phyloP scores from a whole-genome alignment of 1,140 invertebrate genomes.

The Microplitis mediator region DNA sequence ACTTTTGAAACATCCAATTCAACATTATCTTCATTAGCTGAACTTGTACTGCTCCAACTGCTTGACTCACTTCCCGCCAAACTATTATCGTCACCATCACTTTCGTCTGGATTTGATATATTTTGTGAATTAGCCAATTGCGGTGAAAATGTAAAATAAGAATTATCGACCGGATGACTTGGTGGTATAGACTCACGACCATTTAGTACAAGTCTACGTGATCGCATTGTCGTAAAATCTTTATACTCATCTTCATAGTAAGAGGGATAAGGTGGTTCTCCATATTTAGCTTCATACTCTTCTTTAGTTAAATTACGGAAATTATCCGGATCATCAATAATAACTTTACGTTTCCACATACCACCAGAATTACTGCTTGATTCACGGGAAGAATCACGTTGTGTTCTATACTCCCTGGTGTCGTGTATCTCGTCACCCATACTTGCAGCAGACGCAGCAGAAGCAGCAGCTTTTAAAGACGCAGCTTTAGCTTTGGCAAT shows the following conservation, averaged over 20 bases:
- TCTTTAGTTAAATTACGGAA: constrained; percentile 58
- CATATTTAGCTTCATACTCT: constrained; percentile 57
- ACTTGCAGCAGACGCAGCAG: not conserved
- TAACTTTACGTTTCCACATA: constrained; percentile 32
- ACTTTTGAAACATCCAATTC: constrained; percentile 47
- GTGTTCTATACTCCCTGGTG: not conserved
- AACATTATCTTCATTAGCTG: constrained; percentile 34
- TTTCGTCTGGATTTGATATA: constrained; percentile 6
- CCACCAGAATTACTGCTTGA: not conserved
- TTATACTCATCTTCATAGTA: constrained; percentile 19
- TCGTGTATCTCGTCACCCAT: not conserved
- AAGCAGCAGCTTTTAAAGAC: constrained; percentile 14
- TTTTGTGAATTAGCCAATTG: not conserved
- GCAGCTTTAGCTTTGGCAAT: constrained; percentile 42
- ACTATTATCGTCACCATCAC: not conserved
- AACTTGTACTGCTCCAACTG: constrained; percentile 26
- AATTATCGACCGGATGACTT: not conserved
- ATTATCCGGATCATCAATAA: constrained; percentile 42
- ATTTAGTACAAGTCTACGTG: not conserved
- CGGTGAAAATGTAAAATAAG: not conserved
- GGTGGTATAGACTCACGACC: not conserved
- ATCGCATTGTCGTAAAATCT: not conserved
- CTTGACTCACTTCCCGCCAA: constrained; percentile 1
- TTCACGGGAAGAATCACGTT: not conserved
- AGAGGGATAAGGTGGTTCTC: constrained; percentile 19